These are phyloP conservation scores for Pantherophis vulpinus DNA, from an alignment of 2,797 vertebrate genomes.

Conservation along the genomic window DNA sequence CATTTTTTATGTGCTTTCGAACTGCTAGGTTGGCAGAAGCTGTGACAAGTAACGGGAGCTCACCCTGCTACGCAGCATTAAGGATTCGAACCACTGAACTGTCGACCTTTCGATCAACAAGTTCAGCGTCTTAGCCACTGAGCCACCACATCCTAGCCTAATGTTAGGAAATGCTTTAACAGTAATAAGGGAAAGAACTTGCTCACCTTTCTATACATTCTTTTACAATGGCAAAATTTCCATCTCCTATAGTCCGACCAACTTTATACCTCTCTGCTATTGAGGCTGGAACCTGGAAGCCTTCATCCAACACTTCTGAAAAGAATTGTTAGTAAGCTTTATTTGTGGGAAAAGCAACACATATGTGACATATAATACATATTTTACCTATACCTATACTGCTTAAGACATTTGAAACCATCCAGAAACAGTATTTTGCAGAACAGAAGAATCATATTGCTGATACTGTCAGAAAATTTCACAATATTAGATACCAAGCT, in stretches of 20 bases:
- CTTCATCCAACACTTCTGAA: conserved; percentile 86
- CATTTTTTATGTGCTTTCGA: no score
- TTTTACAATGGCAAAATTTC: conserved; percentile 95
- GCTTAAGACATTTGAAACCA: conserved; percentile 57
- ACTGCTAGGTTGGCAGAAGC: no score
- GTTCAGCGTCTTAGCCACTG: no score
- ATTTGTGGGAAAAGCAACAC: conserved; percentile 67
- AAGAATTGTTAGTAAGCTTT: conserved; percentile 72
- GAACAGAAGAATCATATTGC: conserved; percentile 40
- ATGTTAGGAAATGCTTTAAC: conserved; percentile 51
- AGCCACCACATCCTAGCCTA: background rate
- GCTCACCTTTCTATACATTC: conserved; percentile 93
- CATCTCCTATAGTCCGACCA: conserved; percentile 91
- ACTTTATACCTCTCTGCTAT: conserved; percentile 96
- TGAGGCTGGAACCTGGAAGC: conserved; percentile 83
- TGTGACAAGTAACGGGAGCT: no score
- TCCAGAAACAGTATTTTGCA: conserved; percentile 57
- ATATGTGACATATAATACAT: conserved; percentile 68
- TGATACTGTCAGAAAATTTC: conserved; percentile 61
- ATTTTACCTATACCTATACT: conserved; percentile 40
- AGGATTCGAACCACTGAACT: no score
- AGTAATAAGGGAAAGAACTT: conserved; percentile 40
- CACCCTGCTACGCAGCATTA: no score
- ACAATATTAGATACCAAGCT: conserved; percentile 63
- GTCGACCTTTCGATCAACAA: no score